Conservation (phyloP, 1,140 invertebrate genomes). For the Cepaea nemoralis region DNA sequence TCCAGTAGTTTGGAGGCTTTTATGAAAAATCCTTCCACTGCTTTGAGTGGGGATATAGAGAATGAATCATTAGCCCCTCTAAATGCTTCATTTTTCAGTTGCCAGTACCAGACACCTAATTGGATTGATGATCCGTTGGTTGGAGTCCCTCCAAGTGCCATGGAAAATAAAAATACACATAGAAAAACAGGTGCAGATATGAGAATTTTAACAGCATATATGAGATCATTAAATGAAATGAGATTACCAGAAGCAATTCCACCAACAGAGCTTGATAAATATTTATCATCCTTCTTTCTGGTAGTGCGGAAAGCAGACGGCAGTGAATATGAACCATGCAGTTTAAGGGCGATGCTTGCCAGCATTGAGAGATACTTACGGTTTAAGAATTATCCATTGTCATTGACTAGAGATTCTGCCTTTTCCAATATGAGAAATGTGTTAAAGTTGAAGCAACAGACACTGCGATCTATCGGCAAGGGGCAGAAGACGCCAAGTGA, state of each 20-base stretch:
- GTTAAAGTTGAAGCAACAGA: constrained; percentile 61
- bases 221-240: constrained; percentile 60
- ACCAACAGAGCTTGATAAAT: constrained; percentile 61
- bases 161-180: constrained; percentile 66
- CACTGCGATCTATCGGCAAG: constrained; percentile 57
- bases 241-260: constrained; percentile 58
- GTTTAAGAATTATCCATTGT: constrained; percentile 59
- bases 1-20: constrained; percentile 1
- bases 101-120: constrained; percentile 36
- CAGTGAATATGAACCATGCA: constrained; percentile 64
- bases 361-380: constrained; percentile 63
- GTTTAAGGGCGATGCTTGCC: constrained; percentile 62
- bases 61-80: constrained; percentile 26
- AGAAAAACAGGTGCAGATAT: constrained; percentile 67
- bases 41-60: constrained; percentile 4
- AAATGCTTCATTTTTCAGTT: constrained; percentile 36
- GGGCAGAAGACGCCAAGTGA: constrained; percentile 54
- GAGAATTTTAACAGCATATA: constrained; percentile 59
- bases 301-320: constrained; percentile 64
- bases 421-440: constrained; percentile 62
- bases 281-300: constrained; percentile 63
- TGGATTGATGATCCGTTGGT: constrained; percentile 39
- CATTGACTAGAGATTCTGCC: constrained; percentile 59
- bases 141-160: constrained; percentile 37
- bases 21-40: not conserved